phyloP scores from a whole-genome alignment of 2,113 vertebrate species.

The Glaucomys volans region DNA sequence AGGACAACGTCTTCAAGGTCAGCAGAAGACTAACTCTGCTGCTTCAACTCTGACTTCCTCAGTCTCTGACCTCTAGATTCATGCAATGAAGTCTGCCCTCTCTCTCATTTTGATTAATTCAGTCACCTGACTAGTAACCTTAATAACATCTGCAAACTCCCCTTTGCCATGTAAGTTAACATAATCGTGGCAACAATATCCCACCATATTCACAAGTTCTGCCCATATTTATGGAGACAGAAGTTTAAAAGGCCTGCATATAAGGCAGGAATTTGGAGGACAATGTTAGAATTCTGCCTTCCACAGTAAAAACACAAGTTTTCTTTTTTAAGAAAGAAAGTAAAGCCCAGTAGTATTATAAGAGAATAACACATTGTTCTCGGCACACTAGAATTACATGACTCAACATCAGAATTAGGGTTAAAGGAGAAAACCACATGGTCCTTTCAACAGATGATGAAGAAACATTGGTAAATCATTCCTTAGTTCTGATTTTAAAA shows the following conservation, averaged over 20 bases:
- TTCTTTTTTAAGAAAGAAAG: background rate
- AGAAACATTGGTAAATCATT: background rate
- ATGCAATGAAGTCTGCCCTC: background rate
- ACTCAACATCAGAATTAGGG: background rate
- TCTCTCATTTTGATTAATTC: background rate
- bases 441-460: background rate
- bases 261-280: background rate
- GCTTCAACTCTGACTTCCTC: background rate
- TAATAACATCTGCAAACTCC: background rate
- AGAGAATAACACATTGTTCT: background rate
- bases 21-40: background rate
- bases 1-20: background rate
- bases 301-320: background rate
- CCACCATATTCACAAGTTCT: background rate
- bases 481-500: background rate
- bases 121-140: background rate
- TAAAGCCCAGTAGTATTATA: background rate
- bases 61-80: background rate
- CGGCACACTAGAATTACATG: background rate
- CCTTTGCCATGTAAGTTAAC: background rate
- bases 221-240: background rate
- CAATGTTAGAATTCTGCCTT: background rate
- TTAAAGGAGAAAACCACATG: background rate
- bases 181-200: background rate
- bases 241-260: background rate